phyloP scores from a whole-genome alignment of 2,888 invertebrate species.

The Psylliodes chrysocephalus region DNA sequence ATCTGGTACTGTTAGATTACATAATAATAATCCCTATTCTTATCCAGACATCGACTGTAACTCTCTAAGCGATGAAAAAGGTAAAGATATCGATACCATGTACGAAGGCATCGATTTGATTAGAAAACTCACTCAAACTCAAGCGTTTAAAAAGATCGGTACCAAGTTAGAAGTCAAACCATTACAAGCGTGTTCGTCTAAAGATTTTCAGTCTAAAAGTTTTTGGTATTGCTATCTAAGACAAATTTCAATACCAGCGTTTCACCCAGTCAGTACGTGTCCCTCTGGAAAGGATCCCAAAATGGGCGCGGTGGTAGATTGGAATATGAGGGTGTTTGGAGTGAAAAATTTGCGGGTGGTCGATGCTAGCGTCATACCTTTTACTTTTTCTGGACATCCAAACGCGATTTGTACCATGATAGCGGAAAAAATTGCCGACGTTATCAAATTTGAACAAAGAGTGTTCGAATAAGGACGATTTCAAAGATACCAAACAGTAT shows the following conservation, averaged over 20 bases:
- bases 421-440: slow-evolving; percentile 75
- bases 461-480: too few relatives aligned
- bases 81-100: slow-evolving; percentile 65
- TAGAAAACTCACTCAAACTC: slow-evolving; percentile 63
- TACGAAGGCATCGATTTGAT: slow-evolving; percentile 66
- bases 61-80: slow-evolving; percentile 68
- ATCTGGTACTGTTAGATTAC: slow-evolving; percentile 71
- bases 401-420: slow-evolving; percentile 76
- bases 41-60: slow-evolving; percentile 71
- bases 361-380: slow-evolving; percentile 74
- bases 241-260: slow-evolving; percentile 49
- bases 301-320: slow-evolving; percentile 71
- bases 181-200: slow-evolving; percentile 18
- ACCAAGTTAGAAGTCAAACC: slow-evolving; percentile 57
- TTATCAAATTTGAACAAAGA: slow-evolving; percentile 32
- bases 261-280: slow-evolving; percentile 75
- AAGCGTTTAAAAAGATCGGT: slow-evolving; percentile 66
- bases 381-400: slow-evolving; percentile 72
- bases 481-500: too few relatives aligned
- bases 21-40: slow-evolving; percentile 28
- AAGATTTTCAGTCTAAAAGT: slow-evolving; percentile 28
- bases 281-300: slow-evolving; percentile 74
- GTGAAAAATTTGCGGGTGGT: slow-evolving; percentile 70
- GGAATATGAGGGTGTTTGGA: slow-evolving; percentile 70
- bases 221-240: slow-evolving; percentile 35